Percentiles rank a stretch among this genome's conserved stretches.
phyloP scores from a whole-genome alignment of 2,797 vertebrate species.

The Vultur gryphus region DNA sequence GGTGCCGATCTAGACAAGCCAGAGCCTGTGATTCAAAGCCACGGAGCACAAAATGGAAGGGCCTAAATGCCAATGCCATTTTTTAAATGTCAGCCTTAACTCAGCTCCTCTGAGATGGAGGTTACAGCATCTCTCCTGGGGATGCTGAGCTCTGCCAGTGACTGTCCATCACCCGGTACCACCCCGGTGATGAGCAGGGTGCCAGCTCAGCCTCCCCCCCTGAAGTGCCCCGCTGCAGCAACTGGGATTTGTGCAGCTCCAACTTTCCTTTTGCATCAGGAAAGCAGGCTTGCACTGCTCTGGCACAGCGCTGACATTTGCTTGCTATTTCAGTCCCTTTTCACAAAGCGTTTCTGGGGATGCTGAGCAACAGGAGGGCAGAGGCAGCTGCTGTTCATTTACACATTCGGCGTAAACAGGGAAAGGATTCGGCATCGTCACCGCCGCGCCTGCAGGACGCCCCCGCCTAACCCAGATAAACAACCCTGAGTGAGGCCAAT shows the following conservation, averaged over 20 bases:
- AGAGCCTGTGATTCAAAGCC: not conserved
- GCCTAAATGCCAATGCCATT: not conserved
- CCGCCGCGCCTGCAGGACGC: not conserved
- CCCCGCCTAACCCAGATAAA: not conserved
- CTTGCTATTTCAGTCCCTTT: conserved; percentile 3
- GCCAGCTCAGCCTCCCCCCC: not conserved
- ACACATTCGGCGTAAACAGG: not conserved
- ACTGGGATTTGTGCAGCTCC: not conserved
- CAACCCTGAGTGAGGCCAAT: not conserved
- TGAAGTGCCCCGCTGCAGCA: rapidly evolving
- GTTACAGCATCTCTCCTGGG: not conserved
- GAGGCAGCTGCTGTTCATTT: conserved; percentile 24
- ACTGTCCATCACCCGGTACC: not conserved
- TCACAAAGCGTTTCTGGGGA: not conserved
- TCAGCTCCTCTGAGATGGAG: not conserved
- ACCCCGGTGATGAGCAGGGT: rapidly evolving
- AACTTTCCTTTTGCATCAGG: not conserved
- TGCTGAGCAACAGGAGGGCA: conserved; percentile 39
- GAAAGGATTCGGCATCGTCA: not conserved
- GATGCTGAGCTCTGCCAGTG: not conserved
- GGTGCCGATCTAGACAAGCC: not conserved
- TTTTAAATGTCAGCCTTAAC: not conserved
- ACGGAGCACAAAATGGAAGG: not conserved
- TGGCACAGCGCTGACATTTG: not conserved
- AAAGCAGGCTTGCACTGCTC: not conserved